Evolutionary conservation across 2,888 invertebrate species (phyloP), one percentile per base, ranked within the genome.

Genomic region (Drosophila lutescens): DNA sequence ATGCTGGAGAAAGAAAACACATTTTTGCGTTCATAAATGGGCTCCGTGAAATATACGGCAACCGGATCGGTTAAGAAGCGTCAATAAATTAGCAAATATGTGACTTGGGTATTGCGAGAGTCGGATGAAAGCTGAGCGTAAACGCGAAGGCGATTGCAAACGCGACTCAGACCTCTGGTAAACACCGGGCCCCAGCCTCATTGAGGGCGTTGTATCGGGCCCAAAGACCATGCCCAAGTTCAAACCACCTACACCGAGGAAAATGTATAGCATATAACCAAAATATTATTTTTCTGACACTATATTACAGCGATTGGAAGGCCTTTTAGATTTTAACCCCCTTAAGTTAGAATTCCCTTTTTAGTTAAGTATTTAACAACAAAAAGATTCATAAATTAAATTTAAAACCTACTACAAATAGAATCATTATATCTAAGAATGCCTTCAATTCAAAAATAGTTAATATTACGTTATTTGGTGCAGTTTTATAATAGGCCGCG

Each of bases 41-140:
- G 59, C 60, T 76, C 74, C 70, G 68, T 72, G 51, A 71, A 65
- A 76, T 77, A 80, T 70, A 58, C 66, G 51, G 84, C 78, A 83
- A 84, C 81, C 83, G 83, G 88, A 84, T 84, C 76, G 59, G 47
- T 32, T 46, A 70, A 74, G 71, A 76, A 76, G 71, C 57, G 62
- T 60, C 63, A 89, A 89, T 89, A 89, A 87, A 85, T 87, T 85
- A 87, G 88, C 89, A 85, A 87, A 87, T 67, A 59, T 80, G 46
- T 68, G 75, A 53, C 65, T 63, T 53, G 50, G 71, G 51, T 72
- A 75, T 80, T 75, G 75, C 75, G 78, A 72, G 85, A 84, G 75
- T 54, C 81, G 74, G 68, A 79, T 74, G 86, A 89, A 84, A 87
- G 89, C 55, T 54, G 73, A 56, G 41, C 57, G 44, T 50, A 47